Conservation (phyloP, 2,113 vertebrate genomes). For the Ptyas mucosa region DNA sequence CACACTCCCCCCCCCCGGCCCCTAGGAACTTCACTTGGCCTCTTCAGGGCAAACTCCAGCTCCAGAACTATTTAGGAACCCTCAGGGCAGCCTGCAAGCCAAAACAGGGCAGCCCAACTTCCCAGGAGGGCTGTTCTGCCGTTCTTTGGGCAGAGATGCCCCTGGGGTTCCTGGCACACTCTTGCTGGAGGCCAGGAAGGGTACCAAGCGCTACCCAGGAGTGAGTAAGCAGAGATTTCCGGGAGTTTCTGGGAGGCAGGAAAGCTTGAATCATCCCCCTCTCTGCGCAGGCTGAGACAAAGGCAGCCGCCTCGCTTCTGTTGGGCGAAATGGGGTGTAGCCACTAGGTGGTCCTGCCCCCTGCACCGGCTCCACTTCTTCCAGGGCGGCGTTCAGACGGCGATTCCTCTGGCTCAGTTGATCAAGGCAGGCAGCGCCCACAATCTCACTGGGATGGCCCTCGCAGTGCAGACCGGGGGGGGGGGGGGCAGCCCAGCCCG, state of each 20-base stretch:
- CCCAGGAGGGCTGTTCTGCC: neutral
- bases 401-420: neutral
- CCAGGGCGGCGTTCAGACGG: neutral
- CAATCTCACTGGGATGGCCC: neutral
- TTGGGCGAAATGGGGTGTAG: neutral
- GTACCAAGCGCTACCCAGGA: fast-evolving
- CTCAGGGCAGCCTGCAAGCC: neutral
- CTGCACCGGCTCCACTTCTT: neutral
- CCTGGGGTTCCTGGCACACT: neutral
- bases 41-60: neutral
- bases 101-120: neutral
- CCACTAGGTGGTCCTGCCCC: neutral
- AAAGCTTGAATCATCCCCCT: neutral
- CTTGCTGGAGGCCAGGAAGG: neutral
- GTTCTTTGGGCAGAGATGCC: neutral
- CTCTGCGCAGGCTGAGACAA: neutral
- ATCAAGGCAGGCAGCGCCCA: neutral
- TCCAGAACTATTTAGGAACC: neutral
- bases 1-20: neutral
- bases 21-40: fast-evolving
- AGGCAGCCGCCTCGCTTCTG: neutral
- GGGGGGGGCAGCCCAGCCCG: neutral
- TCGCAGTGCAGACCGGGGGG: neutral
- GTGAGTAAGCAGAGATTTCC: neutral
- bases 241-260: neutral